A percentile compares a stretch with the other conserved stretches of the same genome.
Evolutionary conservation across 2,888 invertebrate species (phyloP).

Genomic region (Tinea trinotella): DNA sequence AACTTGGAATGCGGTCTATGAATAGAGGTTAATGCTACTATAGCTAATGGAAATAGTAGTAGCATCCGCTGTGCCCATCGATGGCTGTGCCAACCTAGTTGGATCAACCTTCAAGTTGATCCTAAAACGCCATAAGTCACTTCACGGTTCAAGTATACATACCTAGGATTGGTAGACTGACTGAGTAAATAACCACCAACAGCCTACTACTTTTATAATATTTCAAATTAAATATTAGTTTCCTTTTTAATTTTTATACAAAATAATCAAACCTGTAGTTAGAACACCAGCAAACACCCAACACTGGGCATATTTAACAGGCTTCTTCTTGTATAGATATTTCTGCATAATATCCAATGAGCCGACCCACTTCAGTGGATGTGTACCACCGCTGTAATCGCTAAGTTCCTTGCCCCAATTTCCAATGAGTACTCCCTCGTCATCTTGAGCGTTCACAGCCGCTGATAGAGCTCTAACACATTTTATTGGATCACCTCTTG

Average conservation of each 20-base stretch:
- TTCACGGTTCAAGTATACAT: too few relatives aligned
- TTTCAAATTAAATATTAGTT: too few relatives aligned
- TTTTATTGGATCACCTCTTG: constrained; percentile 83
- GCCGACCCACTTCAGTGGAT: constrained; percentile 93
- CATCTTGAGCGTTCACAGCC: constrained; percentile 89
- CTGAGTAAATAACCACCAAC: too few relatives aligned
- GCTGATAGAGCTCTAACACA: constrained; percentile 87
- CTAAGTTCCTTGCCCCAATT: constrained; percentile 91
- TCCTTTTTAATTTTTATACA: neutral
- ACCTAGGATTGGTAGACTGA: too few relatives aligned
- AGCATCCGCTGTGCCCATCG: too few relatives aligned
- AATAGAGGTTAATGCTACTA: too few relatives aligned
- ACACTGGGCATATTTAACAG: constrained; percentile 95
- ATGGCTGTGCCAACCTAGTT: too few relatives aligned
- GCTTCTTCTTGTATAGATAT: constrained; percentile 85
- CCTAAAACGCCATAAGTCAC: too few relatives aligned
- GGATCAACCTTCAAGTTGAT: too few relatives aligned
- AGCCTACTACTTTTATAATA: too few relatives aligned
- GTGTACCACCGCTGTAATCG: constrained; percentile 86
- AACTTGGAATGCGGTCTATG: too few relatives aligned
- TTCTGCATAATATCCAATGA: constrained; percentile 88
- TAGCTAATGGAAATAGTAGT: too few relatives aligned
- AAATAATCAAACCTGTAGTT: constrained; percentile 77
- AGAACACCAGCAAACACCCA: constrained; percentile 96
- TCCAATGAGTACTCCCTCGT: constrained; percentile 87